A percentile compares a stretch with the other conserved stretches of the same genome.
These are phyloP conservation scores for Thermophis baileyi DNA, from an alignment of 2,113 vertebrate genomes.

Conservation along the genomic window DNA sequence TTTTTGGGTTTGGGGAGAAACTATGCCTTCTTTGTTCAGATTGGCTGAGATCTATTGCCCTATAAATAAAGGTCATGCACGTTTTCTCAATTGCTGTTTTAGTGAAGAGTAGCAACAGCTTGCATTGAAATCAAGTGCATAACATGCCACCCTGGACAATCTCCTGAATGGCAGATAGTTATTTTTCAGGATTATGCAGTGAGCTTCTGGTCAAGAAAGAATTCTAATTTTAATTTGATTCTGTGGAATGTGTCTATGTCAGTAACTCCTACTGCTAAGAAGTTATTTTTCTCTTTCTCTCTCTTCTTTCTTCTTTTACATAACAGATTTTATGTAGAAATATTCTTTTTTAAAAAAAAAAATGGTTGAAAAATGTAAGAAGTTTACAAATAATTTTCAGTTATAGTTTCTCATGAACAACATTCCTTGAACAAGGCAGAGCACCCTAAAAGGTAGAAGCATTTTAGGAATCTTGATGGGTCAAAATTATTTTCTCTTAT, in stretches of 20 bases:
- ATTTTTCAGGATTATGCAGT: background rate
- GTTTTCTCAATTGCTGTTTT: background rate
- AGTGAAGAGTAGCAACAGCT: background rate
- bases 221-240: background rate
- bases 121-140: background rate
- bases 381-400: background rate
- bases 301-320: background rate
- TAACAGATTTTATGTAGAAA: background rate
- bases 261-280: background rate
- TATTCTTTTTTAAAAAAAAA: too few species aligned
- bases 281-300: background rate
- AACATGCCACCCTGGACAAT: background rate
- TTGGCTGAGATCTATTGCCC: background rate
- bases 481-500: background rate
- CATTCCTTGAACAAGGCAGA: background rate
- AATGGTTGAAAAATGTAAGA: background rate
- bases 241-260: background rate
- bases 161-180: background rate
- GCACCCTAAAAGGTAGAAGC: background rate
- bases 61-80: background rate
- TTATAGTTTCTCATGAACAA: background rate
- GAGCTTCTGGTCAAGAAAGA: background rate
- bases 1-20: too few species aligned
- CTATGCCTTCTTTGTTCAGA: background rate
- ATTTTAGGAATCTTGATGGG: background rate